Evolutionary conservation across 2,113 vertebrate genomes (phyloP).

Genomic region (Pangasianodon gigas): DNA sequence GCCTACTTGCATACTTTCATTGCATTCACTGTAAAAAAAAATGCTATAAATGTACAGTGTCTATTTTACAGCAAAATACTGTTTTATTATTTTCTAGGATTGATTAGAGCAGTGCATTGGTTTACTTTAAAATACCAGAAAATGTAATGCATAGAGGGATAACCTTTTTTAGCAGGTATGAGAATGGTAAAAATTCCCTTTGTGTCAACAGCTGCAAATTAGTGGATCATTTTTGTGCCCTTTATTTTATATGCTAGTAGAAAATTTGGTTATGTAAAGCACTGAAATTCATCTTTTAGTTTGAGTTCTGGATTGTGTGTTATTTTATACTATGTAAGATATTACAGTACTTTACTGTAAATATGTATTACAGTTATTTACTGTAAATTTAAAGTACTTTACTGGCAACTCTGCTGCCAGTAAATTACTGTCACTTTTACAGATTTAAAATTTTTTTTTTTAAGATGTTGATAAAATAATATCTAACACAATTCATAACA

Average conservation of each 20-base stretch:
- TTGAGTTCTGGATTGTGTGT: not conserved
- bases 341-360: not conserved
- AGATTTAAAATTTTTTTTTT: too few species aligned
- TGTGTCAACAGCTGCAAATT: not conserved
- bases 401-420: not conserved
- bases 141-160: not conserved
- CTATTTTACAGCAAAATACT: not conserved
- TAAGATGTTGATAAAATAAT: not conserved
- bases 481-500: not conserved
- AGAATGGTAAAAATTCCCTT: not conserved
- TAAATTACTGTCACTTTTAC: not conserved
- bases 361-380: not conserved
- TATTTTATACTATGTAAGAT: not conserved
- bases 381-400: not conserved
- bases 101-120: not conserved
- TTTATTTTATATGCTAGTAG: not conserved
- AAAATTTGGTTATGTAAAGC: not conserved
- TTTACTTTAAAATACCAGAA: not conserved
- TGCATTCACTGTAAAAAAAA: not conserved
- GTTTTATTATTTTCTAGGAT: not conserved
- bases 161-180: not conserved
- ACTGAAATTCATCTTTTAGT: not conserved
- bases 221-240: not conserved
- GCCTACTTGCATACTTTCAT: not conserved
- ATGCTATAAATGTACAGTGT: not conserved